Base-by-base conservation (phyloP, 2,797 vertebrate genomes). In the Hoplostethus mediterraneus region DNA sequence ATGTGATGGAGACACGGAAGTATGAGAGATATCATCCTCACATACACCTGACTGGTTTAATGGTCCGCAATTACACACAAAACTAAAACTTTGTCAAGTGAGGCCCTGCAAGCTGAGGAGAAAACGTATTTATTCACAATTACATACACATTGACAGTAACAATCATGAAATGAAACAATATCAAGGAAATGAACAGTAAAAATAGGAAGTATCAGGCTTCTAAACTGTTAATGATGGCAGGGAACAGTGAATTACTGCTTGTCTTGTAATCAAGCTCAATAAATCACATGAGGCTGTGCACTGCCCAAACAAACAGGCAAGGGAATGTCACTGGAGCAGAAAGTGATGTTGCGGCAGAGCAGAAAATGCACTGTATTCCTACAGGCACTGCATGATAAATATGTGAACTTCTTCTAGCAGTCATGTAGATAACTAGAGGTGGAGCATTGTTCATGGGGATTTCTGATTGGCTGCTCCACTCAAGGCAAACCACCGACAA, bases 311-410 rank as follows among this genome's bases (percentile, higher is more conserved):
- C 83, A 85, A 89, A 82, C 73, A 30, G 79, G 79, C 84, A 54
- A 56, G 70, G 84, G 82, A 71, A 68, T 25, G 65, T 62, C 89
- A 83, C 72, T 83, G 87, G 80, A 88, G 91, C 90, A 88, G 85
- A 91, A 90, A 80, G 82, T 1, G 55, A 91, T 88, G 84, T 87
- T 54, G 86, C 80, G 73, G 84, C 85, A 71, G 90, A 91, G 88
- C 89, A 90, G 87, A 89, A 91, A 90, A 93, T 85, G 67, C 82
- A 78, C 65, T 89, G 89, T 93, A 89, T 90, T 94, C 92, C 91
- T 92, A 82, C 81, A 88, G 90, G 91, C 92, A 86, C 87, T 82
- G 89, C 87, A 81, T 90, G 85, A 90, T 92, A 85, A 88, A 90
- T 91, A 87, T 81, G 84, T 84, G 87, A 92, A 91, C 82, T 90